Percentiles rank a stretch among this genome's conserved stretches.
These are phyloP conservation scores for Acheta domesticus DNA, from an alignment of 2,888 invertebrate species.

Conservation along the genomic window DNA sequence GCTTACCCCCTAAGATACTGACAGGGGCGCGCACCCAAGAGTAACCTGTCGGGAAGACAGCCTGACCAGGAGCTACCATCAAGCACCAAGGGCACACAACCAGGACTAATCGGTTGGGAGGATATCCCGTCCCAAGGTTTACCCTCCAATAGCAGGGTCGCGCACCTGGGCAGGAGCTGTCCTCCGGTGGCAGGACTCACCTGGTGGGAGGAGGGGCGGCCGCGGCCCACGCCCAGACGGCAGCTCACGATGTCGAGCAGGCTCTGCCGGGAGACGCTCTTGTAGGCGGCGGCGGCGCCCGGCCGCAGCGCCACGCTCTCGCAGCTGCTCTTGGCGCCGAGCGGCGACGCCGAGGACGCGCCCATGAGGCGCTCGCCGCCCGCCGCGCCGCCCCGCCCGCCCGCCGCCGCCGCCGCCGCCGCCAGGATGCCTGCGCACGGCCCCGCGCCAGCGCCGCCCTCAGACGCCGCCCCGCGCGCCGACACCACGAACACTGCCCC, in stretches of 20 bases:
- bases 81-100: no score
- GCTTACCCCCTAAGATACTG: no score
- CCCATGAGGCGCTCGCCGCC: neutral
- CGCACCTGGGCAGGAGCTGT: no score
- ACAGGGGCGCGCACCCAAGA: no score
- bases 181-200: neutral
- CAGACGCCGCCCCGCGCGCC: neutral
- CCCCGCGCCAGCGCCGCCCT: neutral
- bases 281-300: constrained; percentile 48
- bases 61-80: no score
- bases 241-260: constrained; percentile 71
- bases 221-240: constrained; percentile 61
- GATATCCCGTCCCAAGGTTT: no score
- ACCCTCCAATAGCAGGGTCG: no score
- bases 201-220: constrained; percentile 29
- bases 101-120: no score
- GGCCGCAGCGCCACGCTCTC: constrained; percentile 47
- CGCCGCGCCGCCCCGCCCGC: neutral
- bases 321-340: constrained; percentile 51
- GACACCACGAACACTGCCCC: no score
- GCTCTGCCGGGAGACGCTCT: constrained; percentile 60
- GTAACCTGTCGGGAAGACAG: no score
- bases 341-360: neutral
- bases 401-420: constrained; percentile 38
- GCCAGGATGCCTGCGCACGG: constrained; percentile 43